Base-by-base conservation (phyloP, 2,888 invertebrate genomes). In the Agriopis leucophaearia region DNA sequence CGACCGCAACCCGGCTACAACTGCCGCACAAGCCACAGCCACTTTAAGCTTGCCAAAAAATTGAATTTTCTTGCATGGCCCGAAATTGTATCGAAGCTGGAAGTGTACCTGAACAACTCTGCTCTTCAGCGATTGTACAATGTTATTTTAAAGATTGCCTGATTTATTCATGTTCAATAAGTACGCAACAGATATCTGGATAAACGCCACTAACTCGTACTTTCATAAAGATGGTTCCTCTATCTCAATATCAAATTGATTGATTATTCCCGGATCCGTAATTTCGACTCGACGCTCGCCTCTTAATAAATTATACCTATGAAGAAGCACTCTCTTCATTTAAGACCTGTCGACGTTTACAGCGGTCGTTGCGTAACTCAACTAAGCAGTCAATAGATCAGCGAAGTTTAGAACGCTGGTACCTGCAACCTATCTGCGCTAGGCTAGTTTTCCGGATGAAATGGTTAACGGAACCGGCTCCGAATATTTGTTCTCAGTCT, bases 221-320 rank as follows among this genome's bases (percentile, higher is more conserved):
- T 66, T 61, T 66, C 60, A 38, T 13, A 48, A 8, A 44, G 61
- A 57, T 13, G 55, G 50, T 42, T 48, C 55, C 35, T 16, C 57
- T 61, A 66, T 66, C 56, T 66, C 51, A 50, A 66, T 61, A 61
- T 61, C 56, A 61, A 61, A 66, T 66, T 61, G 27, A 27, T 61
- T 64, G 45, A 64, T 64, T 27, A 38, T 47, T 57, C 42, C 42
- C 35, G 27, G n/a, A 18, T 45, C 57, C 27, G 27, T 27, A 27
- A 3, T 36, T 35, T 52, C 51, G 36, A 36, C n/a, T 35, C 47
- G 58, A 47, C 36, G 8, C 10, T 45, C 16, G 15, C 42, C 42
- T 64, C 35, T 56, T 38, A 50, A 55, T 42, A 56, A 38, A 47
- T 58, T 58, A 58, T 38, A 36, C 16, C 36, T 45, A 18, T 35